phyloP scores from a whole-genome alignment of 1,140 invertebrate genomes.

The Coptotermes formosanus region DNA sequence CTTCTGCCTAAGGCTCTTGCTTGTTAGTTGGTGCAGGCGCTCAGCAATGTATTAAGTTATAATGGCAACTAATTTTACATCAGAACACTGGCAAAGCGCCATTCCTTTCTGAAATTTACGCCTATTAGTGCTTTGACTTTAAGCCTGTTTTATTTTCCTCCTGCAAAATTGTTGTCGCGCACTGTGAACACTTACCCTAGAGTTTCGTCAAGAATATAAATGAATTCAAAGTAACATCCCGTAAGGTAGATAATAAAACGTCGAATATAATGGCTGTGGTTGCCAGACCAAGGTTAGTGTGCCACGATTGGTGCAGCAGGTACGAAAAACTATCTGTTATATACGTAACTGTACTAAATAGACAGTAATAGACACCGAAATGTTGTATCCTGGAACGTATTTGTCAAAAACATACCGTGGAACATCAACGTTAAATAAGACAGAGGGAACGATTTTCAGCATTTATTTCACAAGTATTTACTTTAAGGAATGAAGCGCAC shows the following conservation, averaged over 20 bases:
- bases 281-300: background rate
- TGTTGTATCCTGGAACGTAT: too few relatives aligned
- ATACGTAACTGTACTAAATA: too few relatives aligned
- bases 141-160: background rate
- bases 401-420: too few relatives aligned
- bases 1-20: background rate
- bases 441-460: too few relatives aligned
- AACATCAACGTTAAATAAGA: too few relatives aligned
- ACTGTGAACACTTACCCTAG: background rate
- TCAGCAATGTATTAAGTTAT: background rate
- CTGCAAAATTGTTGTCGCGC: background rate
- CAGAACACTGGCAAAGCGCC: background rate
- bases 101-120: background rate
- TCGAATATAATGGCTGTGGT: background rate
- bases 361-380: too few relatives aligned
- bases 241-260: background rate
- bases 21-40: background rate
- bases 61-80: conserved; percentile 4
- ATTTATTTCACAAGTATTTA: too few relatives aligned
- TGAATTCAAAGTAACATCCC: background rate
- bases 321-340: background rate
- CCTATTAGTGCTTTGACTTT: background rate
- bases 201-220: background rate
- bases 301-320: background rate
- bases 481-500: too few relatives aligned